A percentile compares a stretch with the other conserved stretches of the same genome.
phyloP scores from a whole-genome alignment of 1,140 invertebrate species.

The Pseudomyrmex pallidus region DNA sequence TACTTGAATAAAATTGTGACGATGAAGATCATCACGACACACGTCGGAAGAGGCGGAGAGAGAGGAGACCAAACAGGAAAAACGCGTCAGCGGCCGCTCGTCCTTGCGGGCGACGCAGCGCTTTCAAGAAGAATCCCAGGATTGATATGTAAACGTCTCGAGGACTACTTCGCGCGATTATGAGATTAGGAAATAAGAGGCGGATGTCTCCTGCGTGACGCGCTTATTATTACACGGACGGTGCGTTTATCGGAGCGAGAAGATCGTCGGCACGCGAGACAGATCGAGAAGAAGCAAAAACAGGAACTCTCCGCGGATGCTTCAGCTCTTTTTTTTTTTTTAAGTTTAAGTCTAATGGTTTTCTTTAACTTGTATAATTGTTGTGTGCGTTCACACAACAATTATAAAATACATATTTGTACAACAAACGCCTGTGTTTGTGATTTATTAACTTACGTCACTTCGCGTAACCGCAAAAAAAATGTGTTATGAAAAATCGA shows the following conservation, averaged over 20 bases:
- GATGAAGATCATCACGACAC: background rate
- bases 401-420: constrained; percentile 1
- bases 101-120: constrained; percentile 9
- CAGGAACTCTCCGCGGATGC: background rate
- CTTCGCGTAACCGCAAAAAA: background rate
- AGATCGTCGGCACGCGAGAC: background rate
- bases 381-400: background rate
- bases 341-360: no score
- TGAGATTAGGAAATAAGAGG: constrained; percentile 42
- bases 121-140: background rate
- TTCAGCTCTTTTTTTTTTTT: no score
- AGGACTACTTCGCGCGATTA: constrained; percentile 62
- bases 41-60: background rate
- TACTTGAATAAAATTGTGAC: background rate
- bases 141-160: constrained; percentile 51
- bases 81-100: constrained; percentile 1
- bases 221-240: constrained; percentile 13
- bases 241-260: constrained; percentile 15
- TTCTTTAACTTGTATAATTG: constrained; percentile 1
- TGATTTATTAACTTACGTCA: background rate
- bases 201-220: constrained; percentile 29
- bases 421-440: no score
- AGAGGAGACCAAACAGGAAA: background rate
- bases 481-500: background rate
- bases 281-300: constrained; percentile 4